These are phyloP conservation scores for Allolobophora icterica DNA, from an alignment of 2,888 invertebrate genomes.

Conservation along the genomic window DNA sequence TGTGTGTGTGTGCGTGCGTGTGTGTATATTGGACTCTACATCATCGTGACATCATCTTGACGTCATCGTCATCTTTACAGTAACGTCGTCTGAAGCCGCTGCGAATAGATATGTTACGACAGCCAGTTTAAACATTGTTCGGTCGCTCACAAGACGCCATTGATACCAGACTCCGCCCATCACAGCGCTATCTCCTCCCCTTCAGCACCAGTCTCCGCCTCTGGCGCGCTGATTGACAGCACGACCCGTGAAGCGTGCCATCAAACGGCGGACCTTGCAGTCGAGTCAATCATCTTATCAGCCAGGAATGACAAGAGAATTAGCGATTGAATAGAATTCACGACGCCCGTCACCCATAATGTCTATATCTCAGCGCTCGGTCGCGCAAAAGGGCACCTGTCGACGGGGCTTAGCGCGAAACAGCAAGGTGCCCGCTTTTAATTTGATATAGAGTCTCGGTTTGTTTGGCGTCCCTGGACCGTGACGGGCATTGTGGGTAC, in stretches of 20 bases:
- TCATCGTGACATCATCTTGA: background rate
- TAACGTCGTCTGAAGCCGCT: background rate
- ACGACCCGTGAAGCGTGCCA: background rate
- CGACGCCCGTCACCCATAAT: background rate
- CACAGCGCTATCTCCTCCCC: background rate
- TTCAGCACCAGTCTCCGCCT: background rate
- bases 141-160: background rate
- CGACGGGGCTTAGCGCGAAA: background rate
- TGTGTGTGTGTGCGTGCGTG: no score
- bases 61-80: background rate
- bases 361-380: background rate
- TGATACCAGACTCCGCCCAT: background rate
- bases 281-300: constrained; percentile 17
- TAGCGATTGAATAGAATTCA: constrained; percentile 17
- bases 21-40: no score
- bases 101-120: background rate
- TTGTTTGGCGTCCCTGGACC: background rate
- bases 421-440: background rate
- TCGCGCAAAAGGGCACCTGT: background rate
- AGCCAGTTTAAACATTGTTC: background rate
- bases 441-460: background rate
- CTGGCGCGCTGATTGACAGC: background rate
- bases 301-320: background rate
- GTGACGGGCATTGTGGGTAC: background rate
- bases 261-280: background rate